Conservation (phyloP, 53 echinoderm and acorn worm species). For the Holothuria leucospilota region DNA sequence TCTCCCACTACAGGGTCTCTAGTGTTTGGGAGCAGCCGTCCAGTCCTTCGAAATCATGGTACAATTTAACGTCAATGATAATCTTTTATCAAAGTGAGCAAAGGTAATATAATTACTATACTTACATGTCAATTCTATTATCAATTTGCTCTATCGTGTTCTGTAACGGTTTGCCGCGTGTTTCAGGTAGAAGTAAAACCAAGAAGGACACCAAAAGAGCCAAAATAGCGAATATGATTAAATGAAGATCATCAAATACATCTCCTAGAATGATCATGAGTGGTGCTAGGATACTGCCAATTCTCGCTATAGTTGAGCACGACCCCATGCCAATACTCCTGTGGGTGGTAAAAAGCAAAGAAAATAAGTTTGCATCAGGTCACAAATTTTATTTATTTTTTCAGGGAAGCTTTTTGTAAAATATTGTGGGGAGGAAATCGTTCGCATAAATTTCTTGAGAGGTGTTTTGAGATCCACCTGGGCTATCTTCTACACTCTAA, state of each 20-base stretch:
- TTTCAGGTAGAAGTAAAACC: conserved; percentile 76
- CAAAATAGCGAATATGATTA: conserved; percentile 70
- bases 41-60: too few species aligned
- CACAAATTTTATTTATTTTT: too few species aligned
- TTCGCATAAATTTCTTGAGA: too few species aligned
- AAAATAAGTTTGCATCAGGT: too few species aligned
- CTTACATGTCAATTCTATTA: conserved; percentile 66
- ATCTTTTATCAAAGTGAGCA: too few species aligned
- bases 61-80: too few species aligned
- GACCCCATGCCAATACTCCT: conserved; percentile 77
- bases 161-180: conserved; percentile 59
- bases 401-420: too few species aligned
- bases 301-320: conserved; percentile 75
- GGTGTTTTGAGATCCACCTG: too few species aligned
- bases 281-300: conserved; percentile 78
- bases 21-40: too few species aligned
- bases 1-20: too few species aligned
- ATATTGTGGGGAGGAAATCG: too few species aligned
- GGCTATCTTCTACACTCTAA: too few species aligned
- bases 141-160: conserved; percentile 76
- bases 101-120: background rate
- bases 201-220: conserved; percentile 67
- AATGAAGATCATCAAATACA: conserved; percentile 61
- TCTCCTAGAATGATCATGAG: conserved; percentile 70
- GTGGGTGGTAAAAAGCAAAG: background rate